These are phyloP conservation scores for Ptychobarbus kaznakovi DNA, from an alignment of 2,797 vertebrate genomes.

Conservation along the genomic window DNA sequence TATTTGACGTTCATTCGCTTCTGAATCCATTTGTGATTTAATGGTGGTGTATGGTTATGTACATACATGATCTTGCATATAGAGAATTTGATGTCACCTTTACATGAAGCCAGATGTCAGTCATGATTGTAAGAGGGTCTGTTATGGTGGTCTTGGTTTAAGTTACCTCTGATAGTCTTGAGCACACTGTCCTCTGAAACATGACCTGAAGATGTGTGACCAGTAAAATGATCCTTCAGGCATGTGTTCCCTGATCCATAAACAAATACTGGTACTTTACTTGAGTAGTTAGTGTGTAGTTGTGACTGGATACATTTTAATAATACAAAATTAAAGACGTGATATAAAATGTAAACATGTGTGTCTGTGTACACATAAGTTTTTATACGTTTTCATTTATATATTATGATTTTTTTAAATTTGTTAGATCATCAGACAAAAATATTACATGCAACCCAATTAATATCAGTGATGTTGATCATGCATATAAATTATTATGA, in stretches of 20 bases:
- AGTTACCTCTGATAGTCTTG: neutral
- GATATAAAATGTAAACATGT: no score
- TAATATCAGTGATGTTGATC: neutral
- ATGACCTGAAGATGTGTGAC: constrained; percentile 15
- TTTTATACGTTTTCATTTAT: neutral
- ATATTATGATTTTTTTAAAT: neutral
- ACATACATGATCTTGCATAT: neutral
- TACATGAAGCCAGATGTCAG: neutral
- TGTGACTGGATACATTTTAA: neutral
- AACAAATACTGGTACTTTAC: neutral
- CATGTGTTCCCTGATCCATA: neutral
- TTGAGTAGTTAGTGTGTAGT: neutral
- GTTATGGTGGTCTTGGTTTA: neutral
- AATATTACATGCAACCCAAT: neutral
- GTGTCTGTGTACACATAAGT: no score
- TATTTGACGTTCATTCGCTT: neutral
- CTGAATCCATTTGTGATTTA: neutral
- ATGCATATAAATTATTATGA: neutral
- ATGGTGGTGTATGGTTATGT: neutral
- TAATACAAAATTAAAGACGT: no score
- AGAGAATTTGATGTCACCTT: neutral
- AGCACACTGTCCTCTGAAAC: constrained; percentile 15
- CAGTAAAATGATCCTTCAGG: constrained; percentile 33
- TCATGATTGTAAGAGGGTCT: neutral
- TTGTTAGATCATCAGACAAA: neutral